These are phyloP conservation scores for Columba janthina DNA, from an alignment of 2,113 vertebrate species.

Conservation along the genomic window DNA sequence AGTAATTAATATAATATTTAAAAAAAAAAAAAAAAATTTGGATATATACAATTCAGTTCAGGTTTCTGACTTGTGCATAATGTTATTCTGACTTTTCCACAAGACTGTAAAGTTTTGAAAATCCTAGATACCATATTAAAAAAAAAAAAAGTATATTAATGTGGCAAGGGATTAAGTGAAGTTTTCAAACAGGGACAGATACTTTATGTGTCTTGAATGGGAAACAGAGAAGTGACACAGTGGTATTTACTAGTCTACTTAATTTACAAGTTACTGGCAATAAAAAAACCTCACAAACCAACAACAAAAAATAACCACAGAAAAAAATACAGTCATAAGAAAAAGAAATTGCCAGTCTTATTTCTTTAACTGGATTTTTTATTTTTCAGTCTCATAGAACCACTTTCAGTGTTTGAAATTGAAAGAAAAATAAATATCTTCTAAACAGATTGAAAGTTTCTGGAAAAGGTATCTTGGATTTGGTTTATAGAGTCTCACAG, in stretches of 20 bases:
- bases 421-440: not conserved
- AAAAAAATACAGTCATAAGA: not conserved
- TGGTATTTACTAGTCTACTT: not conserved
- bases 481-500: slow-evolving; percentile 4
- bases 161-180: not conserved
- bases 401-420: not conserved
- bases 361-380: not conserved
- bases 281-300: not conserved
- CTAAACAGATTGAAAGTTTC: not conserved
- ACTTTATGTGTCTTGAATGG: not conserved
- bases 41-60: not conserved
- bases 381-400: not conserved
- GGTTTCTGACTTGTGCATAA: not conserved
- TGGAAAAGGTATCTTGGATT: not conserved
- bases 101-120: not conserved
- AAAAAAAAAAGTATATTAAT: not conserved
- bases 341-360: not conserved
- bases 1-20: not conserved
- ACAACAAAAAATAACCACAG: not conserved
- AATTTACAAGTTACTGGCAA: not conserved
- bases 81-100: not conserved
- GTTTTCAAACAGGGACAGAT: not conserved
- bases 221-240: not conserved
- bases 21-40: not conserved
- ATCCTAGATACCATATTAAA: not conserved